Base-by-base conservation (phyloP, 2,113 vertebrate genomes). In the Jaculus jaculus region DNA sequence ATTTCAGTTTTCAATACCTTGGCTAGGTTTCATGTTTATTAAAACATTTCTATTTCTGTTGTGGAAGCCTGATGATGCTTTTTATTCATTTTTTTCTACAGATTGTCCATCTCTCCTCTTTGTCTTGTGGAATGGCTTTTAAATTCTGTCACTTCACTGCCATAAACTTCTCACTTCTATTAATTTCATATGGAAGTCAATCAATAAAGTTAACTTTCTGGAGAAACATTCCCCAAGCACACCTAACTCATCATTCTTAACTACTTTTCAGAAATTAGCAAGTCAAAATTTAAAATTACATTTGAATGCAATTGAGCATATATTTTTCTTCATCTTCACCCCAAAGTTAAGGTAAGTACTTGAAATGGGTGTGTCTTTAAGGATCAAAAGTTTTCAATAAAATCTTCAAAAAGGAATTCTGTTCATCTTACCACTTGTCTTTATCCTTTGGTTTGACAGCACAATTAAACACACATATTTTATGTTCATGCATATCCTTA, bases 351-450 rank as follows among this genome's bases (percentile, higher is more conserved):
- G 28, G 17, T 68, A 91, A 92, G 69, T 72, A 58, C 78, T 0
- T 2, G 90, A 96, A 94, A 89, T n/a, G 26, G 13, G 24, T 75
- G 73, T 84, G 61, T 77, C 85, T 93, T 93, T 79, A 84, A 90
- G 78, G 94, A 94, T 93, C 90, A 92, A 79, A 83, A 93, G 73
- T 90, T 96, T 94, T 96, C 92, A 96, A 80, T 61, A 88, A 85
- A 92, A 94, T 91, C 68, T 94, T 95, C 89, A 89, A 51, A 32
- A 84, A 80, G 60, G 60, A 61, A 85, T 96, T 90, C 26, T 93
- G 51, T 66, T 87, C 17, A 90, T 73, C 34, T 75, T 54, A 88
- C 32, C 16, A 39, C 1, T 20, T 63, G 85, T 93, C 90, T 88
- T 89, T 93, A 63, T 28, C 61, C 75, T 74, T 82, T 5, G 42